phyloP scores from a whole-genome alignment of 2,888 invertebrate species.

The Apamea monoglypha region DNA sequence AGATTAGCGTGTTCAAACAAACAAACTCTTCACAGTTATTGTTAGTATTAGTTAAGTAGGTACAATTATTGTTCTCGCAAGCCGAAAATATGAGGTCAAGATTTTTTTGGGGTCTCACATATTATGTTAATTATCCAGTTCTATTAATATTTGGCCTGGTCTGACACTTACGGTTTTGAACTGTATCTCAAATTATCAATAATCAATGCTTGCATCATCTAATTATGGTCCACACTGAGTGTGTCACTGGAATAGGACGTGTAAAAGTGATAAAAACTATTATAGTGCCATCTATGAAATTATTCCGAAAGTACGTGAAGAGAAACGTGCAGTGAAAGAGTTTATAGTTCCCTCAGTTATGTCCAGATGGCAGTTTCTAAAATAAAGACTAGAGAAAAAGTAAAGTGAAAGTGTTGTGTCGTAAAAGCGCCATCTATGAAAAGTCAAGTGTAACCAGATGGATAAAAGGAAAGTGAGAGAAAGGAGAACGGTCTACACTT shows the following conservation, averaged over 20 bases:
- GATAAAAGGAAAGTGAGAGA: neutral
- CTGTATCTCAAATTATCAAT: neutral
- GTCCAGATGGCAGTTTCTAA: slow-evolving; percentile 1
- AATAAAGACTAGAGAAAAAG: neutral
- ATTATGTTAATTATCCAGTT: neutral
- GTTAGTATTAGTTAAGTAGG: too few species aligned
- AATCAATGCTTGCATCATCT: neutral
- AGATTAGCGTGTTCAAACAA: too few species aligned
- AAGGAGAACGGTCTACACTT: neutral
- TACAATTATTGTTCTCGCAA: too few species aligned
- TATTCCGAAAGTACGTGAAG: neutral
- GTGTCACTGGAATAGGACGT: neutral
- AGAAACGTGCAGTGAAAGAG: neutral
- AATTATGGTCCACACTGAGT: neutral
- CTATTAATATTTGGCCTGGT: neutral
- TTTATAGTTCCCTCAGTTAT: neutral
- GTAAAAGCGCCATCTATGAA: slow-evolving; percentile 33
- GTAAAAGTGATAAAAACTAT: neutral
- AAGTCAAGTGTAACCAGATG: accelerated
- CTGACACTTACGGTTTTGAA: neutral
- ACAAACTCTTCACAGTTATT: too few species aligned
- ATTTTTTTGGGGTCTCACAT: too few species aligned
- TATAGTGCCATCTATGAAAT: slow-evolving; percentile 7
- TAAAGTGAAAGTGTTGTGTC: neutral
- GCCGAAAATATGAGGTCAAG: too few species aligned